Conservation (phyloP, 2,797 vertebrate species). For the Enteromius trimaculatus region DNA sequence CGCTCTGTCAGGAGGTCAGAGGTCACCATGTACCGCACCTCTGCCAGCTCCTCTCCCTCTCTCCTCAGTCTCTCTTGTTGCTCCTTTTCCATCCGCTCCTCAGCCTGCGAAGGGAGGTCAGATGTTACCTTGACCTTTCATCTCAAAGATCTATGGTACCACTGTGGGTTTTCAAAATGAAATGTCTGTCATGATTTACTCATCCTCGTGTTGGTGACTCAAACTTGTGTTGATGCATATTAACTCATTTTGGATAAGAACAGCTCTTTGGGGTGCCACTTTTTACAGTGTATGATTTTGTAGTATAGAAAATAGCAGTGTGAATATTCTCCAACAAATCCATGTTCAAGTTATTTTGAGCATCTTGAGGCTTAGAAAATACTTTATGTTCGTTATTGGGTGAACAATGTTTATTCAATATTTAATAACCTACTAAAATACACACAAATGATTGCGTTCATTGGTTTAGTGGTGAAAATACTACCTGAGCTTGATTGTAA, state of each 20-base stretch:
- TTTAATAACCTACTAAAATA: conserved; percentile 16
- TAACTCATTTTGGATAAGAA: background rate
- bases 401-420: background rate
- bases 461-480: background rate
- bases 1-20: conserved; percentile 81
- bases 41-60: conserved; percentile 67
- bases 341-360: background rate
- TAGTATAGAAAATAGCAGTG: background rate
- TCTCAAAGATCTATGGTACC: conserved; percentile 49
- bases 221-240: background rate
- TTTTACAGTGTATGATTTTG: background rate
- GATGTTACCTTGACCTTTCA: conserved; percentile 46
- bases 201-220: background rate
- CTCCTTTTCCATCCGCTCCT: conserved; percentile 64
- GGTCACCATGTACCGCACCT: conserved; percentile 71
- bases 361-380: background rate
- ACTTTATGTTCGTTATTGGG: background rate
- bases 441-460: background rate
- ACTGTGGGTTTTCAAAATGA: conserved; percentile 5
- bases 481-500: conserved; percentile 79
- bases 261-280: background rate
- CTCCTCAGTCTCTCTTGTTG: conserved; percentile 65
- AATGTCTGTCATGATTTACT: background rate
- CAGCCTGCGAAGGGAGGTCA: conserved; percentile 66
- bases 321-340: background rate